Evolutionary conservation across 1,140 invertebrate genomes (phyloP), one percentile per base, ranked within the genome.

Genomic region (Procambarus clarkii): DNA sequence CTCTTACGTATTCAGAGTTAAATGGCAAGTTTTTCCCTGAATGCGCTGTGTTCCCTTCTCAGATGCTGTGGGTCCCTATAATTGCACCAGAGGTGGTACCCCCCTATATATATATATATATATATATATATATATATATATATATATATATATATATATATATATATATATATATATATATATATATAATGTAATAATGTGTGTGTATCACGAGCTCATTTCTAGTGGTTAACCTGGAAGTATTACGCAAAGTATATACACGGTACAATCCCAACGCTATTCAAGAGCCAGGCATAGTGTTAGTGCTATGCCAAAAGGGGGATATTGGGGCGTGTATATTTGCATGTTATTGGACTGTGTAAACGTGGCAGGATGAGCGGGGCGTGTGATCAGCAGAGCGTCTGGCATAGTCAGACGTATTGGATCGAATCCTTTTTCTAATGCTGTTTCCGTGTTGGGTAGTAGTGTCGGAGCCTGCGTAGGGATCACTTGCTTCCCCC

Each of bases 341-440:
- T 74, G 69, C 69, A 74, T 74, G 69, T 74, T 74, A 74, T 74
- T 74, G 69, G 69, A 74, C n/a, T 74, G 4, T 5, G 69, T 74
- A 74, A 74, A 74, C n/a, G 50, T 8, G 50, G 4, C n/a, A 74
- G 69, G 3, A 34, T 9, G 21, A 18, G 64, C 11, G 21, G 69
- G n/a, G 8, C 2, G 24, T 9, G 69, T 74, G 24, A 74, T 74
- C 69, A 74, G 69, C 8, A 21, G 24, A 34, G 69, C 69, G 69
- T 74, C 69, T 74, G 69, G 69, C 8, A 34, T 74, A 34, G 8
- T 24, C n/a, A 8, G n/a, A n/a, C 2, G 2, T 74, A 74, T 34
- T 74, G 69, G 24, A 7, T 74, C 69, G 5, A 74, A 34, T 5
- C 2, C 24, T 4, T 74, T 54, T 54, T 54, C 0, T 54, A 54